These are phyloP conservation scores for Tethya wilhelma DNA, from an alignment of 37 sponge, comb jelly and placozoan genomes.

Conservation along the genomic window DNA sequence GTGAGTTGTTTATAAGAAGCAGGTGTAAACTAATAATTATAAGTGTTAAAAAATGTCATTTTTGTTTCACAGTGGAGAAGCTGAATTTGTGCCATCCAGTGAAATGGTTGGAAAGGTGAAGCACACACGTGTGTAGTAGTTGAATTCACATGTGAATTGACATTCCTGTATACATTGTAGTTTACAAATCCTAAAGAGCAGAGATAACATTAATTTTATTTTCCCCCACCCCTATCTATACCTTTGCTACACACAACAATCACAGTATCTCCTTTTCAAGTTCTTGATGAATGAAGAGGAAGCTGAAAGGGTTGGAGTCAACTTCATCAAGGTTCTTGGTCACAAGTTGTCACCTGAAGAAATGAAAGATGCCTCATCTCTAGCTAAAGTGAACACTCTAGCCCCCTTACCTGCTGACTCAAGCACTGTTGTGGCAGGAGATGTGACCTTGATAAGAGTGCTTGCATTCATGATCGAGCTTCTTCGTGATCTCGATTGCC, in stretches of 20 bases:
- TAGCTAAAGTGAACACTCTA: constrained; percentile 7
- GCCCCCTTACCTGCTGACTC: background rate
- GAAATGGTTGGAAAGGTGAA: constrained; percentile 18
- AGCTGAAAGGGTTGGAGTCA: constrained; percentile 51
- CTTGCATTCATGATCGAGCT: constrained; percentile 48
- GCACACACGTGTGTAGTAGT: too few species aligned
- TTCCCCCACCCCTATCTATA: too few species aligned
- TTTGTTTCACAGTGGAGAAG: background rate
- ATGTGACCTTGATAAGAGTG: constrained; percentile 4
- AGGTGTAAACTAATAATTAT: too few species aligned
- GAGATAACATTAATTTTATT: too few species aligned
- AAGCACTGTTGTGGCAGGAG: background rate
- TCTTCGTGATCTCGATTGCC: constrained; percentile 41
- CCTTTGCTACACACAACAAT: too few species aligned
- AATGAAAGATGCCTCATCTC: background rate
- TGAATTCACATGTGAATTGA: too few species aligned
- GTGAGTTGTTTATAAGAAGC: too few species aligned
- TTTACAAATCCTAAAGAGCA: too few species aligned
- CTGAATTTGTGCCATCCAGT: background rate
- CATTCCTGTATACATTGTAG: too few species aligned
- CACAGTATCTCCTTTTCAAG: constrained; percentile 52
- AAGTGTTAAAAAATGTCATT: too few species aligned
- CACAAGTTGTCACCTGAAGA: constrained; percentile 20
- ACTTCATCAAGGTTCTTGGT: constrained; percentile 49
- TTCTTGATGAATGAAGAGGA: constrained; percentile 60